Base-by-base conservation (phyloP, 2,113 vertebrate species). In the Clupea harengus region DNA sequence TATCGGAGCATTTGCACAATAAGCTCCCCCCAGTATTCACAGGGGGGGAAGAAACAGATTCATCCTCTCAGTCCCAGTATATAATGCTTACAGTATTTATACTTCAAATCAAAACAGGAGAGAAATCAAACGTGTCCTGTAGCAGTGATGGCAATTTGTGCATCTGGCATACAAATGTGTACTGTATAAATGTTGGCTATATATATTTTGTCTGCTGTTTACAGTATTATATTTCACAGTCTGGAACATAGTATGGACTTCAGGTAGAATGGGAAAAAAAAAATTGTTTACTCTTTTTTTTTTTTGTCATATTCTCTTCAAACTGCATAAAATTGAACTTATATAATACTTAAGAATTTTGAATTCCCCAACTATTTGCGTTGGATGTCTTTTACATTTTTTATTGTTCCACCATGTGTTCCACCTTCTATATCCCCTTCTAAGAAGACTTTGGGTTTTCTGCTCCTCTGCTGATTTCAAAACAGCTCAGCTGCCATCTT, bases 141-240 rank as follows among this genome's bases (percentile, higher is more conserved):
- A 78, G 72, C 94, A 95, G 96, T 96, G 95, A 96, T 96, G 94
- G 92, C 96, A 95, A 96, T 95, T 96, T 96, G 94, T 95, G 95
- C 94, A 95, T 96, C 94, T 94, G 95, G 95, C 95, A 96, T 97
- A 97, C 94, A 97, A 97, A 97, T 90, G 89, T 91, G 72, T 78
- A 78, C 28, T 90, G 95, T 98, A 97, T 95, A 97, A 97, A 97
- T 94, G 89, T 91, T 95, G 93, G 85, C 91, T 86, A 89, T 92
- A 92, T 80, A 92, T 52, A 80, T 85, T 89, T 86, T 81, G 86
- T 78, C 28, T 78, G 85, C 90, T 91, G 89, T 83, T 90, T 92
- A 15, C 11, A 39, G 25, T 93, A 47, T 49, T 84, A 89, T 92
- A 78, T 89, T 94, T 91, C 95, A 96, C 95, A 97, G 95, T 94